Evolutionary conservation across 2,113 vertebrate species (phyloP).

Genomic region (Microtus richardsoni): DNA sequence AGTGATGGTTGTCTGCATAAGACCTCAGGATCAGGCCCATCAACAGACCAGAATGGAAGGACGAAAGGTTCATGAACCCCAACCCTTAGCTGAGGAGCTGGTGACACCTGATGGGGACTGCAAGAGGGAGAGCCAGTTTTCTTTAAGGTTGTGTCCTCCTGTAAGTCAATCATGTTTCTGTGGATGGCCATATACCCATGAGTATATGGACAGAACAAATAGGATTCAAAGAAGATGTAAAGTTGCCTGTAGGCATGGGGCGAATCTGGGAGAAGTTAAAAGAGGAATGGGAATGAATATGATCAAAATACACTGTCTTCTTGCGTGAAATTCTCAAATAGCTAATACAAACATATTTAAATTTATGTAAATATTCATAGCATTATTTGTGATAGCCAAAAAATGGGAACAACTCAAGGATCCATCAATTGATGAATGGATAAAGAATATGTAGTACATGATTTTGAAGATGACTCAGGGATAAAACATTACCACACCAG

Average conservation of each 20-base stretch:
- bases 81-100: background rate
- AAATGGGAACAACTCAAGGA: background rate
- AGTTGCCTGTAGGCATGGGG: background rate
- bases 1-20: background rate
- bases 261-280: background rate
- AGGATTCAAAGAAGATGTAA: background rate
- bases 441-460: background rate
- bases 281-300: background rate
- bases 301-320: background rate
- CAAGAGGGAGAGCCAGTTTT: background rate
- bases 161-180: background rate
- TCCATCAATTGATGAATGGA: background rate
- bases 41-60: background rate
- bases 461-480: background rate
- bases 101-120: background rate
- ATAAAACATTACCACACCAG: background rate
- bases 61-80: background rate
- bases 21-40: background rate
- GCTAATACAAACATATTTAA: background rate
- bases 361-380: background rate
- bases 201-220: background rate
- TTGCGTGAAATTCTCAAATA: background rate
- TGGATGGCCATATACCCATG: background rate
- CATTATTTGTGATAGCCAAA: background rate
- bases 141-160: background rate